Base-by-base conservation (phyloP, 2,113 vertebrate genomes). In the Fregata magnificens region DNA sequence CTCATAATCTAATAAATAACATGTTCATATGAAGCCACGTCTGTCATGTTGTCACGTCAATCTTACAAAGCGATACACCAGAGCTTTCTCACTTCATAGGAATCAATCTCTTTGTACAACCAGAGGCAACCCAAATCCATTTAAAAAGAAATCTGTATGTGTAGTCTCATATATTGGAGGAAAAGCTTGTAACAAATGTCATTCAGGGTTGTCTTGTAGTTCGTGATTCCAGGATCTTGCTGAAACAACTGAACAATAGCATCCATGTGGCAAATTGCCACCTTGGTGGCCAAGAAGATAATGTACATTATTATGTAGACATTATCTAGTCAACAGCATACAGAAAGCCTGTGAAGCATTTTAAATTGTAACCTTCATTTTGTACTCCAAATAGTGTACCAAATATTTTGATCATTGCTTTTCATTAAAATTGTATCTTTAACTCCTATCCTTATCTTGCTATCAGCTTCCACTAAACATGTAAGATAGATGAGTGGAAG, bases 41-140 rank as follows among this genome's bases (percentile, higher is more conserved):
- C 91, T 93, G 87, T 91, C 87, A 83, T 61, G 85, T 94, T 97
- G 89, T 44, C 91, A 71, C 6, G 16, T 91, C 82, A 55, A 58
- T 67, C 47, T 66, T 88, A 86, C 38, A 91, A 84, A 91, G 50
- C 0, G 18, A 70, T 87, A 86, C 58, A 93, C 66, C 45, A 88
- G 74, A 86, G 74, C 67, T 90, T 88, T 91, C 84, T 70, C 67
- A 56, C 67, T 94, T 87, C 63, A 24, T 31, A 90, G 55, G 67
- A 95, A 93, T 96, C 93, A 91, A 91, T 92, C 82, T 95, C 50
- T 92, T 58, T 91, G 78, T 79, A 95, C 82, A 77, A 95, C 89
- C 82, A 87, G 74, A 95, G 93, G 91, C 84, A 87, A 87, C 78
- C 14, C 59, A 87, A 90, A 96, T 77, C 74, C 63, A 71, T 96